Evolutionary conservation across 2,797 vertebrate species (phyloP).

Genomic region (Sebastes oblongus): DNA sequence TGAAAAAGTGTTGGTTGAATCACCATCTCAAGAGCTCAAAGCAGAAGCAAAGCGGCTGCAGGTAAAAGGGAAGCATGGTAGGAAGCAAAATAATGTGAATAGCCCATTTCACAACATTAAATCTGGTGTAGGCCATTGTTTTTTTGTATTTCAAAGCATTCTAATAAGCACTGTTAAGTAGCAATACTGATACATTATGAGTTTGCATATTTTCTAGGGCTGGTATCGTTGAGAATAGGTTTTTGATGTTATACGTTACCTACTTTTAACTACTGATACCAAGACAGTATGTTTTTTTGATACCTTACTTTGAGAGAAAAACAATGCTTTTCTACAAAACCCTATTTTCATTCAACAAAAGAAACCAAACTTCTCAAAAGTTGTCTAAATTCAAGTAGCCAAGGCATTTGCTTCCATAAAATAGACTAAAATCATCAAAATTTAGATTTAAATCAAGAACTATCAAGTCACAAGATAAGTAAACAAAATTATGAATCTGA

Average conservation of each 20-base stretch:
- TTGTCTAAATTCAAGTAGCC: not conserved
- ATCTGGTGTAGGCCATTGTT: not conserved
- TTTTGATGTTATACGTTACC: not conserved
- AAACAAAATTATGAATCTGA: not conserved
- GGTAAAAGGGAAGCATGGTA: constrained; percentile 3
- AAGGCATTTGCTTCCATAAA: not conserved
- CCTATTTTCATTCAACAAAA: not conserved
- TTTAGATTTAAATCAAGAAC: not conserved
- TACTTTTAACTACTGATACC: not conserved
- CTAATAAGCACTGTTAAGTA: constrained; percentile 1
- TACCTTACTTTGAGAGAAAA: not conserved
- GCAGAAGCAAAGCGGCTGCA: constrained; percentile 58
- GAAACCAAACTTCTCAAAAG: not conserved
- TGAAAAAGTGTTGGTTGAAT: constrained; percentile 63
- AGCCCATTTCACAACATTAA: not conserved
- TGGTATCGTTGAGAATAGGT: not conserved
- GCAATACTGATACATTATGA: not conserved
- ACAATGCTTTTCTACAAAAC: not conserved
- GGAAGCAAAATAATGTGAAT: not conserved
- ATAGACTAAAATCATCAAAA: not conserved
- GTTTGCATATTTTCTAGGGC: not conserved
- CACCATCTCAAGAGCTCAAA: constrained; percentile 66
- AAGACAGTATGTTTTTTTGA: not conserved
- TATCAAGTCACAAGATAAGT: not conserved
- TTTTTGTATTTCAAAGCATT: not conserved